Conservation (phyloP, 2,888 invertebrate genomes). For the Andrena camellia region DNA sequence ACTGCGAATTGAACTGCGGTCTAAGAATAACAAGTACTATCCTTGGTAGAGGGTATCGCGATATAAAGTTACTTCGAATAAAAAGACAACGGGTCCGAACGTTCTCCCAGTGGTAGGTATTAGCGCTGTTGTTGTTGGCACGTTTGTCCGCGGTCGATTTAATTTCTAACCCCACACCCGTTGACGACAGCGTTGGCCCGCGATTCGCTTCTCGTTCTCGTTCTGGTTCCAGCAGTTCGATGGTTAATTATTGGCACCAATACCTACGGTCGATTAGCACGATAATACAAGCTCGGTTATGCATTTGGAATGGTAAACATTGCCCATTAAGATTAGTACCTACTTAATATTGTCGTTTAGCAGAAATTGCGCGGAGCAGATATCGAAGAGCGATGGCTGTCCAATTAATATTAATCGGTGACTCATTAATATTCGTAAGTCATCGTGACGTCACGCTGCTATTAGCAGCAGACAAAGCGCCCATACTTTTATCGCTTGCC, state of each 20-base stretch:
- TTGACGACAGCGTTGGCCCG: constrained; percentile 5
- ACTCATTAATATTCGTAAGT: constrained; percentile 42
- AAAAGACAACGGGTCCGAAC: constrained; percentile 12
- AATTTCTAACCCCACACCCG: constrained; percentile 23
- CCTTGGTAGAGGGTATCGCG: constrained; percentile 12
- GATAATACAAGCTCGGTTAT: neutral
- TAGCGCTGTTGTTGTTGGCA: constrained; percentile 42
- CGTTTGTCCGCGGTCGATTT: constrained; percentile 35
- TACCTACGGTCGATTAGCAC: neutral
- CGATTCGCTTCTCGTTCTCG: neutral
- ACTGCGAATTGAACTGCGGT: neutral
- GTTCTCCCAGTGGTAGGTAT: constrained; percentile 23
- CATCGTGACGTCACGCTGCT: constrained; percentile 18
- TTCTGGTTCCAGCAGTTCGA: neutral
- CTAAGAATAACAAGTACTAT: constrained; percentile 21
- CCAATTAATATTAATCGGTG: constrained; percentile 23
- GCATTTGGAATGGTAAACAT: neutral
- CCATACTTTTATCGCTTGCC: neutral
- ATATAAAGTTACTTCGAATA: constrained; percentile 3
- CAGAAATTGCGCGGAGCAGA: neutral
- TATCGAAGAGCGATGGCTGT: neutral
- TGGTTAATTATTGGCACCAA: neutral
- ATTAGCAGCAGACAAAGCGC: constrained; percentile 15
- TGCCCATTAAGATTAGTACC: neutral
- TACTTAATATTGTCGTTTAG: neutral